Conservation (phyloP, 2,888 invertebrate genomes). For the Caenorhabditis sp. region DNA sequence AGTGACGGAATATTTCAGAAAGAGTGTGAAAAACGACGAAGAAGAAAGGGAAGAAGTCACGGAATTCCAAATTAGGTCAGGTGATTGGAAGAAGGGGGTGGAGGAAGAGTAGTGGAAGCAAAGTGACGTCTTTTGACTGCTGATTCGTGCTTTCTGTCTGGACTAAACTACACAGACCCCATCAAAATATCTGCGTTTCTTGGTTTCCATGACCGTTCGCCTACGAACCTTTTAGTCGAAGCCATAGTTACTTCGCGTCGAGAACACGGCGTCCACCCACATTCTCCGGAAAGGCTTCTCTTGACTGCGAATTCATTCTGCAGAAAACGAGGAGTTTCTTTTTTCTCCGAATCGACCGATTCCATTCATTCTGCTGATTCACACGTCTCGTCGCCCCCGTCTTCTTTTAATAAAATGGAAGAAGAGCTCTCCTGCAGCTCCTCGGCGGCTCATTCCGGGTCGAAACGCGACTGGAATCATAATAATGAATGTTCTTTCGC, state of each 20-base stretch:
- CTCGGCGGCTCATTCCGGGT: background rate
- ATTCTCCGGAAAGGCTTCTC: constrained; percentile 20
- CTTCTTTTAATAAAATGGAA: constrained; percentile 29
- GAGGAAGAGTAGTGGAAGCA: too few relatives aligned
- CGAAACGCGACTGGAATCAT: constrained; percentile 32
- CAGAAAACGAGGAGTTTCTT: background rate
- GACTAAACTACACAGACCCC: background rate
- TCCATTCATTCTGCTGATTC: constrained; percentile 37
- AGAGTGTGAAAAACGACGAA: background rate
- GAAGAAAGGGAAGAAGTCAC: constrained; percentile 27
- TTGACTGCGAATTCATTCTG: constrained; percentile 25
- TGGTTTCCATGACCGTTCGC: background rate
- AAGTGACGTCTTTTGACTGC: constrained; percentile 42
- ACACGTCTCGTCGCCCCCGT: constrained; percentile 32
- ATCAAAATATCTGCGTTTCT: background rate
- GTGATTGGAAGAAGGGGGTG: constrained; percentile 46
- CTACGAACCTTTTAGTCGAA: background rate
- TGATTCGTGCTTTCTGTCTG: constrained; percentile 5
- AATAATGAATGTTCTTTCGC: constrained; percentile 34
- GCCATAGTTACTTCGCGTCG: background rate
- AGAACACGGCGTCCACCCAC: background rate
- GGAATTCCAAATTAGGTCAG: constrained; percentile 51
- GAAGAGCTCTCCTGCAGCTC: background rate
- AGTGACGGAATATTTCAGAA: constrained; percentile 40
- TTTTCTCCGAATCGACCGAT: constrained; percentile 21